Base-by-base conservation (phyloP, 2,888 invertebrate genomes). In the Lasiommata megera region DNA sequence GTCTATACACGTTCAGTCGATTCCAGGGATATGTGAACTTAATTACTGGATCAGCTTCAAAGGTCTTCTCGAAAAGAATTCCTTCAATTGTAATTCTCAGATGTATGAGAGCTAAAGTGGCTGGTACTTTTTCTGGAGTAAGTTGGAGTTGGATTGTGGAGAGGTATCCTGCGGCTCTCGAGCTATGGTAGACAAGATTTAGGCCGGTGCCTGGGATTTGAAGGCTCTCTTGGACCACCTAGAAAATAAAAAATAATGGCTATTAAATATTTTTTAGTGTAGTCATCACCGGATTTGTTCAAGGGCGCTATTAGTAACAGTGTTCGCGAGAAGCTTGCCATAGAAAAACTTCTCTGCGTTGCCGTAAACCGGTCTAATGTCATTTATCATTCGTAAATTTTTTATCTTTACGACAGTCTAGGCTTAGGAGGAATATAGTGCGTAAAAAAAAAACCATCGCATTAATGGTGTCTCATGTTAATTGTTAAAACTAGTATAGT, bases 1-100 rank as follows among this genome's bases (percentile, higher is more conserved):
- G 99, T 37, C 97, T 93, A 82, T 99, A 99, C 1, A 98, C 97
- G 75, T 99, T 99, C 43, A 97, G 89, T 58, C 98, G 93, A 79
- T 99, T 98, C 99, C 99, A 99, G 0, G 98, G 96, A 76, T 98
- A 99, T 0, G 98, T 98, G 84, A 97, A 98, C 76, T 98, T 98
- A 65, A 99, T 97, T 34, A 97, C 95, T 0, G 98, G 97, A 84
- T 98, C 98, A 0, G 99, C 98, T 84, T 99, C 99, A 77, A 99
- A 98, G 0, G 94, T 94, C 76, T 96, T 96, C 76, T 98, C 97
- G 76, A 98, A 97, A 1, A 97, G 92, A 56, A 98, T 97, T 8
- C 99, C 99, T 84, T 99, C 98, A 68, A 98, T 97, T 1, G 97
- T 96, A 60, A 99, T 98, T 56, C 96, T 92, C 52, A 99, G 86